Base-by-base conservation (phyloP, 2,797 vertebrate species). In the Acanthurus lineatus region DNA sequence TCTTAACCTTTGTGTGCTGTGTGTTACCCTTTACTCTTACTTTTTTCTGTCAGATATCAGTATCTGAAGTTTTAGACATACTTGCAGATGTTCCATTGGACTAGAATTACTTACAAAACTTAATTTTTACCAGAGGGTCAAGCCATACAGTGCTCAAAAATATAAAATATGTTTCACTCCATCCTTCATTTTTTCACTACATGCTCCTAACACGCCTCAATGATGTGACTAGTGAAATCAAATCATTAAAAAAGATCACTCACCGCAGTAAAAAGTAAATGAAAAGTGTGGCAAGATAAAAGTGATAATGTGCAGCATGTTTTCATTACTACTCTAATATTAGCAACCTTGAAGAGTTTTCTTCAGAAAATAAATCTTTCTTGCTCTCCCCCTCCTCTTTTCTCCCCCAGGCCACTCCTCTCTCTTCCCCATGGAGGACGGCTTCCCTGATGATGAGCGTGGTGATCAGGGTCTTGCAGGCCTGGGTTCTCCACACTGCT, bases 361-460 rank as follows among this genome's bases (percentile, higher is more conserved):
- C 3, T 20, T 52, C 56, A 58, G 19, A 44, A 84, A 62, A 42
- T 84, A 49, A 85, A 76, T 64, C 64, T 42, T 16, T 38, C 44
- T 54, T 20, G 3, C 19, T 35, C 9, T 66, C 66, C 35, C 40
- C 19, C 6, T 74, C 11, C 10, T 42, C 64, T 20, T 54, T 7
- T 49, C 42, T 47, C 49, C 59, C 49, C 44, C 89, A 99, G 98
- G 98, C 88, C 98, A 99, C 91, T 99, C 98, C 9, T 99, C 98
- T 74, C 95, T 99, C 82, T 99, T 99, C 92, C 98, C 98, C 44
- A 99, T 99, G 97, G 98, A 99, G 93, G 98, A 99, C 54, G 97
- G 98, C 16, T 99, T 99, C 90, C 94, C 97, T 68, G 98, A 99
- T 16, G 98, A 99, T 22, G 98, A 98, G 40, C 97, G 98, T 62